Conservation (phyloP, 2,888 invertebrate genomes). For the Apomyelois bistriatella region DNA sequence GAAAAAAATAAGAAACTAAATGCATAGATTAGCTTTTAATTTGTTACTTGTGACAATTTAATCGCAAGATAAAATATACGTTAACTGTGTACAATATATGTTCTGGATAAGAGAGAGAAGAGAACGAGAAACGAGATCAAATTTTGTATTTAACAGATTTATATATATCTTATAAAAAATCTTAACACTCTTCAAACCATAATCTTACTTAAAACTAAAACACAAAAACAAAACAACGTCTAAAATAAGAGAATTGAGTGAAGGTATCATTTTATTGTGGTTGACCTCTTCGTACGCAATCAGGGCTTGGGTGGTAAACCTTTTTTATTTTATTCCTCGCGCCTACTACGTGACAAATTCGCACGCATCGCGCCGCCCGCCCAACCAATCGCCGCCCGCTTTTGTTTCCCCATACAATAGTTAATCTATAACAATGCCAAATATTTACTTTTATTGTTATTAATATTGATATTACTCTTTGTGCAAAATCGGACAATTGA, state of each 20-base stretch:
- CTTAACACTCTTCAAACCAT: too few species aligned
- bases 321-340: conserved; percentile 5
- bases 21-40: too few species aligned
- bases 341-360: conserved; percentile 13
- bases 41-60: too few species aligned
- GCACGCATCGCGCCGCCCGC: background rate
- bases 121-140: too few species aligned
- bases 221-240: too few species aligned
- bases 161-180: too few species aligned
- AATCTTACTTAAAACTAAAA: too few species aligned
- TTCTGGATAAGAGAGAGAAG: too few species aligned
- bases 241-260: background rate
- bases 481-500: background rate
- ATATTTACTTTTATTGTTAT: conserved; percentile 2
- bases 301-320: conserved; percentile 7
- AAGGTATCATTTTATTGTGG: background rate
- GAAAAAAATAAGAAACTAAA: too few species aligned
- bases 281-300: background rate
- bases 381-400: conserved; percentile 1
- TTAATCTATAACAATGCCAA: background rate
- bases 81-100: too few species aligned
- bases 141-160: too few species aligned
- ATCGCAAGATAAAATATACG: too few species aligned
- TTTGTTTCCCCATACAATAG: conserved; percentile 6
- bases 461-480: conserved; percentile 4